These are phyloP conservation scores for Ormyrus thymus DNA, from an alignment of 2,888 invertebrate genomes.

Conservation along the genomic window DNA sequence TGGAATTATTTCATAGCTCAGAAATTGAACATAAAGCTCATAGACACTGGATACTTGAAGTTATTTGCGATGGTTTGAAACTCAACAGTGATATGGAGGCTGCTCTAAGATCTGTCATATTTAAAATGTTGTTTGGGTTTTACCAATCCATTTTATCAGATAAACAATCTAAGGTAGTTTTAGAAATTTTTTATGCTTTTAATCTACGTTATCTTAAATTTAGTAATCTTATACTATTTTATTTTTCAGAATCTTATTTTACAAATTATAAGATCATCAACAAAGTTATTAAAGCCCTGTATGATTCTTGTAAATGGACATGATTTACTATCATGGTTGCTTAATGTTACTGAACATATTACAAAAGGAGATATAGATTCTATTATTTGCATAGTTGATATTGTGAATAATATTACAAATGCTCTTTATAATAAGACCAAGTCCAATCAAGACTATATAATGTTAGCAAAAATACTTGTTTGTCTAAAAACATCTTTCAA, in stretches of 20 bases:
- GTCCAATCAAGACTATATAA: slow-evolving; percentile 57
- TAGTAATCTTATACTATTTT: slow-evolving; percentile 8
- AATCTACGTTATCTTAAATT: not conserved
- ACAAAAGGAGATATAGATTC: slow-evolving; percentile 59
- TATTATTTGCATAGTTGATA: slow-evolving; percentile 60
- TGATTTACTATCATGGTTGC: slow-evolving; percentile 84
- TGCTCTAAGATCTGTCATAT: slow-evolving; percentile 83
- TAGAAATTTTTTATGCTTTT: slow-evolving; percentile 19
- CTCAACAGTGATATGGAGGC: slow-evolving; percentile 85
- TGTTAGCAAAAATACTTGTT: slow-evolving; percentile 61
- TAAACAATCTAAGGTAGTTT: slow-evolving; percentile 77
- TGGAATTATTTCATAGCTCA: slow-evolving; percentile 88
- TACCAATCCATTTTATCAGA: slow-evolving; percentile 81
- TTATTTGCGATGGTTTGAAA: slow-evolving; percentile 86
- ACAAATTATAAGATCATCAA: slow-evolving; percentile 79
- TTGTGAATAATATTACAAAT: slow-evolving; percentile 64
- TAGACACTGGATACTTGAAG: slow-evolving; percentile 85
- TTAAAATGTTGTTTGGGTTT: slow-evolving; percentile 86
- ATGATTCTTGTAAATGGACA: slow-evolving; percentile 82
- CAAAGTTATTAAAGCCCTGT: slow-evolving; percentile 80
- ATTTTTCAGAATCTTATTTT: slow-evolving; percentile 78
- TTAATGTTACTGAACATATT: slow-evolving; percentile 68
- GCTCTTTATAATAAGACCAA: slow-evolving; percentile 55
- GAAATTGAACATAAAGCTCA: slow-evolving; percentile 83
- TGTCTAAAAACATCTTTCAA: slow-evolving; percentile 58